A percentile compares a stretch with the other conserved stretches of the same genome.
Evolutionary conservation across 2,113 vertebrate species (phyloP).

Genomic region (Gymnarchus niloticus): DNA sequence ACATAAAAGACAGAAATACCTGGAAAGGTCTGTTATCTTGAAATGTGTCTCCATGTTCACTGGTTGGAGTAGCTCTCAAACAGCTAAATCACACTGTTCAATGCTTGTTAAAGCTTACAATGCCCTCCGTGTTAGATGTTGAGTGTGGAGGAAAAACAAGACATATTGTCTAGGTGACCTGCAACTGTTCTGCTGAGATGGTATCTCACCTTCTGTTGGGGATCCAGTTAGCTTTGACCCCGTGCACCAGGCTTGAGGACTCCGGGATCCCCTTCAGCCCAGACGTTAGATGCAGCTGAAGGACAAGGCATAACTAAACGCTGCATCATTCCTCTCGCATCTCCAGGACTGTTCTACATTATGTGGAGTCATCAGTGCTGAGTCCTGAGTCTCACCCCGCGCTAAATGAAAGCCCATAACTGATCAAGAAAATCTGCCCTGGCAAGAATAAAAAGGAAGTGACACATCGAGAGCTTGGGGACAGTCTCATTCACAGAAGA

Average conservation of each 20-base stretch:
- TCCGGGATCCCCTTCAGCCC: not conserved
- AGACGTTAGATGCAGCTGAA: not conserved
- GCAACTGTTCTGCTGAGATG: constrained; percentile 56
- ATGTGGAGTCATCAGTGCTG: not conserved
- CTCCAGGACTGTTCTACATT: not conserved
- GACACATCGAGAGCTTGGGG: constrained; percentile 23
- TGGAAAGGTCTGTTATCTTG: not conserved
- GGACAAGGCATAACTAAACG: not conserved
- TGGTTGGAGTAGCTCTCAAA: not conserved
- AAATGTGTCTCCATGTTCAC: not conserved
- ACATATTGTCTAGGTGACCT: constrained; percentile 46
- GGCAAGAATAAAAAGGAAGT: constrained; percentile 20
- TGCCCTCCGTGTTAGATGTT: not conserved
- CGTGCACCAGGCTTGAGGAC: not conserved
- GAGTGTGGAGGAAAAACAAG: not conserved
- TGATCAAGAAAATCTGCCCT: constrained; percentile 2
- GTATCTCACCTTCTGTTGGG: constrained; percentile 47
- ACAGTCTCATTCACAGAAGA: constrained; percentile 30
- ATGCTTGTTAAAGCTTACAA: not conserved
- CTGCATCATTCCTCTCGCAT: not conserved
- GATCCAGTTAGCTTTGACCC: constrained; percentile 15
- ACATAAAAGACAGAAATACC: not conserved
- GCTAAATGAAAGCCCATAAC: not conserved
- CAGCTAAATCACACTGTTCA: not conserved
- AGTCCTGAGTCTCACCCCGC: not conserved